Evolutionary conservation across 2,888 invertebrate genomes (phyloP), one percentile per base, ranked within the genome.

Genomic region (Calephelis perditalis): DNA sequence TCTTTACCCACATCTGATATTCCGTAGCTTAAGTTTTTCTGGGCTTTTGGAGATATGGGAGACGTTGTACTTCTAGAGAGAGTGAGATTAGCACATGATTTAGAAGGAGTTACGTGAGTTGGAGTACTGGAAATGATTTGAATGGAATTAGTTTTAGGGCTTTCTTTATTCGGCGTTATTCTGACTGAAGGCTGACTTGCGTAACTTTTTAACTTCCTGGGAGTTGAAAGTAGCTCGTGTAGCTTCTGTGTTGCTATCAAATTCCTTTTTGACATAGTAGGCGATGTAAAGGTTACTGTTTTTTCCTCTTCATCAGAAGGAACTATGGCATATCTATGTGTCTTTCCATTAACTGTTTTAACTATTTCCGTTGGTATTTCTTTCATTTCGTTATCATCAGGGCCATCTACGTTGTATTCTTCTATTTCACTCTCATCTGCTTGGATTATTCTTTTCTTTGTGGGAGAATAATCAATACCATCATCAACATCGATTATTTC

Each of bases 221-320:
- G 96, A 0, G 96, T 96, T 1, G 94, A 93, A 0, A 96, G 75
- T 4, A 96, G 76, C 70, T 96, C 95, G 76, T 96, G 95, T 0
- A 96, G 81, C 71, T 94, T 95, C 72, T 95, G 95, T 0, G 96
- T 96, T 0, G 96, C 96, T 35, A 92, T 92, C 0, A 94, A 82
- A 76, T 94, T 94, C 70, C 92, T 92, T 58, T 92, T 79, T 2
- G 92, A 91, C 78, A 92, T 92, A 36, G 81, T 79, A 0, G 84
- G 84, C 0, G 75, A 85, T 55, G 82, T 83, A 70, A 80, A 92
- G 0, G 81, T 92, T 0, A 81, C 84, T 80, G 83, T 74, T 74
- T 84, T 73, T 62, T 89, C 89, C 9, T 92, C 91, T 0, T 92
- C 82, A 35, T 93, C 93, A 0, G 91, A 86, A 0, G 93, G 92